Conservation (phyloP, 2,113 vertebrate genomes). For the Cisticola juncidis region DNA sequence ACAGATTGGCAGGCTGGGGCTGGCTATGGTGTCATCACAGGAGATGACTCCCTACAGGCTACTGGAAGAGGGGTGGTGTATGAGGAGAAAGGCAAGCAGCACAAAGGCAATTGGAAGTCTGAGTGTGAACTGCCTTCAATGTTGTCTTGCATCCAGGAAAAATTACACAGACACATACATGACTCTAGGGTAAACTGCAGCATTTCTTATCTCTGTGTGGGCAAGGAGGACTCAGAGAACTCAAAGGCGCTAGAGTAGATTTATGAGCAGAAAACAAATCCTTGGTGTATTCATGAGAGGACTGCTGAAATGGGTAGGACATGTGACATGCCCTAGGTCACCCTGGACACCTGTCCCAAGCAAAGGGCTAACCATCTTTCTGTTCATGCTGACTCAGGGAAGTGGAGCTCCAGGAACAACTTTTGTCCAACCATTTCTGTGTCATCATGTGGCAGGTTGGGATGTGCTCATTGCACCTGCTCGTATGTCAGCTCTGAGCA, state of each 20-base stretch:
- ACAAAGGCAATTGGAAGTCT: slow-evolving; percentile 20
- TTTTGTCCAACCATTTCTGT: not conserved
- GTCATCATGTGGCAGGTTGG: not conserved
- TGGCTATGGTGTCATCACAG: not conserved
- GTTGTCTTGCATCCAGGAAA: not conserved
- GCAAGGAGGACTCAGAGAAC: not conserved
- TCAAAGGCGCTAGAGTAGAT: not conserved
- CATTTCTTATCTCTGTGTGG: not conserved
- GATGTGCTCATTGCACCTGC: not conserved
- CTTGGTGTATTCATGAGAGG: not conserved
- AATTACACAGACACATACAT: not conserved
- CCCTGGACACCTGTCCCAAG: not conserved
- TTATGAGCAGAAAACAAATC: not conserved
- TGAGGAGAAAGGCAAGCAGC: slow-evolving; percentile 23
- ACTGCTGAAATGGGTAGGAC: not conserved
- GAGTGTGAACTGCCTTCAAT: not conserved
- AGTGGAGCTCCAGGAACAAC: not conserved
- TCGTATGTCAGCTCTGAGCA: not conserved
- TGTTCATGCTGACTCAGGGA: not conserved
- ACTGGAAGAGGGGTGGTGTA: not conserved
- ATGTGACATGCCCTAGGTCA: not conserved
- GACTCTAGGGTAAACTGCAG: not conserved
- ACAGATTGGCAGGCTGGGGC: not conserved
- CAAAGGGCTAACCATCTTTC: not conserved
- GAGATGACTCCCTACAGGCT: not conserved